Percentiles rank a stretch among this genome's conserved stretches.
These are phyloP conservation scores for Leptobrachium leishanense DNA, from an alignment of 2,113 vertebrate species.

Conservation along the genomic window DNA sequence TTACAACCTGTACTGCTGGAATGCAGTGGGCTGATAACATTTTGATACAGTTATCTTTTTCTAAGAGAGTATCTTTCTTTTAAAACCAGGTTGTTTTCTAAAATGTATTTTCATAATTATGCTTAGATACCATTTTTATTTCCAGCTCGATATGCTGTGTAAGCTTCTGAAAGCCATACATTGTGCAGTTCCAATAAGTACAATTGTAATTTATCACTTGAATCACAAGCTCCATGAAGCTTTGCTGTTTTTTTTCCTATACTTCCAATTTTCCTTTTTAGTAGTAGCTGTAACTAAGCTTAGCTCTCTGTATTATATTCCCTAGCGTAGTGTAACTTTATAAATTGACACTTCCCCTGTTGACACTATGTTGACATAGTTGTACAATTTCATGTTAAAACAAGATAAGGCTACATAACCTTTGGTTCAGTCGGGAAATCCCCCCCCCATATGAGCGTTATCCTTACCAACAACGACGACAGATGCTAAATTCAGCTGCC, in stretches of 20 bases:
- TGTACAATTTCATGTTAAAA: not conserved
- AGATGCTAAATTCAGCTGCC: slow-evolving; percentile 15
- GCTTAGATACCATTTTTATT: no score
- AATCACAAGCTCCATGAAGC: not conserved
- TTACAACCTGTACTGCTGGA: no score
- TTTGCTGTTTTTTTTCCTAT: not conserved
- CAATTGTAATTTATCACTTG: no score
- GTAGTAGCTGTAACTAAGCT: not conserved
- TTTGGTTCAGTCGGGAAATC: not conserved
- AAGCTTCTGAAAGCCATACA: no score
- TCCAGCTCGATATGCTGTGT: no score
- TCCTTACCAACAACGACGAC: slow-evolving; percentile 15
- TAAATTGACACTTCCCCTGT: not conserved
- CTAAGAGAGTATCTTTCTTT: no score
- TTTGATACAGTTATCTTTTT: no score
- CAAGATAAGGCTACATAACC: slow-evolving; percentile 15
- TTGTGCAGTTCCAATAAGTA: no score
- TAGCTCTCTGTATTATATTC: not conserved
- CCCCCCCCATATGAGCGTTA: not conserved
- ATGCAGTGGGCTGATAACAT: no score
- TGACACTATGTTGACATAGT: not conserved
- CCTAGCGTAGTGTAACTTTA: not conserved
- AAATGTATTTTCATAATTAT: no score
- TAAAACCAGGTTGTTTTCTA: no score
- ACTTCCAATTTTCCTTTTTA: not conserved